phyloP scores from a whole-genome alignment of 1,140 invertebrate genomes.

The Mactra quadrangularis region DNA sequence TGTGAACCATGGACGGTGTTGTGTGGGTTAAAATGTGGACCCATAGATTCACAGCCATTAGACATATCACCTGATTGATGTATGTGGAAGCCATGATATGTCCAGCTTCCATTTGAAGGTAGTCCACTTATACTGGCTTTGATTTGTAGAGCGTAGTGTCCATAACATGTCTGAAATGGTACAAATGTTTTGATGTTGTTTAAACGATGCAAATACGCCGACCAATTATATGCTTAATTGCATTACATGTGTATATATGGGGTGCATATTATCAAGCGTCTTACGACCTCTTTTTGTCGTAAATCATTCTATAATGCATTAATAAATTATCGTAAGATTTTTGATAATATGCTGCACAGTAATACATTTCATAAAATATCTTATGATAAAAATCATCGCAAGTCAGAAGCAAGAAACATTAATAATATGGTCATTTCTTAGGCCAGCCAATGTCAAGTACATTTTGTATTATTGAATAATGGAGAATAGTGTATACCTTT shows the following conservation, averaged over 20 bases:
- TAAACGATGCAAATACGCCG: not conserved
- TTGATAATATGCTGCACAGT: not conserved
- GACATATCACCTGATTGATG: constrained; percentile 78
- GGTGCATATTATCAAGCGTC: too few species aligned
- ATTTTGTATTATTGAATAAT: too few species aligned
- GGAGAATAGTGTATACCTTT: too few species aligned
- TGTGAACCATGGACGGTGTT: constrained; percentile 64
- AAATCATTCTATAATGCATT: not conserved
- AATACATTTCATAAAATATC: not conserved
- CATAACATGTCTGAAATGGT: constrained; percentile 43
- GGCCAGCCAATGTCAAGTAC: too few species aligned
- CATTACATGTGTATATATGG: too few species aligned
- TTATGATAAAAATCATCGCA: too few species aligned
- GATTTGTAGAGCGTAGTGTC: constrained; percentile 39
- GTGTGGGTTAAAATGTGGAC: constrained; percentile 66
- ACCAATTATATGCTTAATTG: not conserved
- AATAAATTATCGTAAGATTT: not conserved
- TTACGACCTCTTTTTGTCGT: too few species aligned
- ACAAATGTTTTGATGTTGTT: not conserved
- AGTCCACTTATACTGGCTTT: constrained; percentile 45
- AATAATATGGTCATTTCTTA: too few species aligned
- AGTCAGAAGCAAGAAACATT: too few species aligned
- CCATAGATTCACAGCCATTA: constrained; percentile 64
- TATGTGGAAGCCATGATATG: constrained; percentile 79
- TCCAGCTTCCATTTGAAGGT: constrained; percentile 39